Evolutionary conservation across 2,797 vertebrate species (phyloP).

Genomic region (Sylvilagus floridanus): DNA sequence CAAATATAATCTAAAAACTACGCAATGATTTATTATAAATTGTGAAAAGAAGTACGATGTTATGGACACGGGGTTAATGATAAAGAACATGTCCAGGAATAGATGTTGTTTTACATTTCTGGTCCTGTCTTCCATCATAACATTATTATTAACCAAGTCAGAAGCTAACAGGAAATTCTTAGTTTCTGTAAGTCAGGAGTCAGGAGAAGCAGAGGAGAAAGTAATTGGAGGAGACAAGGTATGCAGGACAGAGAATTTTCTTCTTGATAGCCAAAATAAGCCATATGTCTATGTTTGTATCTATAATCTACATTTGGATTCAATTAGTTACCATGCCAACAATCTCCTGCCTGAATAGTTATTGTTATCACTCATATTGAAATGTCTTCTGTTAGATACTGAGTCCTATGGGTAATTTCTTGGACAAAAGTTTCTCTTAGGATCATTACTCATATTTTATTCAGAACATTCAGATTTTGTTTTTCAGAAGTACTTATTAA

Average conservation of each 20-base stretch:
- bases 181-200: slow-evolving; percentile 1
- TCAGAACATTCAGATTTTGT: slow-evolving; percentile 51
- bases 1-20: neutral
- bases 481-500: slow-evolving; percentile 27
- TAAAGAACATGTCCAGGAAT: neutral
- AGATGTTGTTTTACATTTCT: neutral
- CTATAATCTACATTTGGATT: neutral
- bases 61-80: slow-evolving; percentile 38
- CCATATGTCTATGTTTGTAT: neutral
- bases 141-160: slow-evolving; percentile 17
- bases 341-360: slow-evolving; percentile 10
- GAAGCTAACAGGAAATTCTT: slow-evolving; percentile 20
- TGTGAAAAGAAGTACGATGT: slow-evolving; percentile 37
- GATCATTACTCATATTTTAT: slow-evolving; percentile 26
- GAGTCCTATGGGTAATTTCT: slow-evolving; percentile 1
- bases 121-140: neutral
- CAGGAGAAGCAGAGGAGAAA: neutral
- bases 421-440: slow-evolving; percentile 19
- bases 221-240: slow-evolving; percentile 37
- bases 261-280: slow-evolving; percentile 38
- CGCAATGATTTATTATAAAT: slow-evolving; percentile 16
- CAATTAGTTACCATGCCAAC: slow-evolving; percentile 24
- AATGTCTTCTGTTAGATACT: neutral
- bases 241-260: slow-evolving; percentile 39
- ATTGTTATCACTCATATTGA: slow-evolving; percentile 14